phyloP scores from a whole-genome alignment of 2,797 vertebrate genomes.

The Valencia hispanica region DNA sequence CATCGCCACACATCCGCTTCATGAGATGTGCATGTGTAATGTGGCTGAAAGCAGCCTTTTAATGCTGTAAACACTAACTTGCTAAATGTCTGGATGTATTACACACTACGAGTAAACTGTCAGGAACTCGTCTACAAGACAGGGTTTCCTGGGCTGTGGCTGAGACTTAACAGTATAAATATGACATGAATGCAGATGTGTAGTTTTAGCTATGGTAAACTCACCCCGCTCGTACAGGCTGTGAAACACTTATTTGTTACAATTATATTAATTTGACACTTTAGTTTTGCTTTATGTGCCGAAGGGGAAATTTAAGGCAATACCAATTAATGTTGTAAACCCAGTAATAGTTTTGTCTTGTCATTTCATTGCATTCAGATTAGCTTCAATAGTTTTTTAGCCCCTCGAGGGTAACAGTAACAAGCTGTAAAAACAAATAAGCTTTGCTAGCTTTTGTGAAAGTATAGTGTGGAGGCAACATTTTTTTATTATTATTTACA shows the following conservation, averaged over 20 bases:
- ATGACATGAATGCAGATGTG: conserved; percentile 35
- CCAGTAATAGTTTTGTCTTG: neutral
- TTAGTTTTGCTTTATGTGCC: conserved; percentile 7
- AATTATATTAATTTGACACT: conserved; percentile 25
- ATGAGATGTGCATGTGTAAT: conserved; percentile 83
- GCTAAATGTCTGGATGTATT: conserved; percentile 77
- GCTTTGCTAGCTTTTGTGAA: neutral
- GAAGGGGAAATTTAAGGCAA: conserved; percentile 13
- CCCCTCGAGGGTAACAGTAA: conserved; percentile 9
- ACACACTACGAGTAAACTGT: conserved; percentile 73
- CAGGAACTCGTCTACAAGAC: conserved; percentile 57
- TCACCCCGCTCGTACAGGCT: conserved; percentile 3
- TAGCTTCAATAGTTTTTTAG: neutral
- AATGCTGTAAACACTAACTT: conserved; percentile 78
- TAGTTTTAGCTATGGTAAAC: conserved; percentile 37
- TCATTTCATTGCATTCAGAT: conserved; percentile 19
- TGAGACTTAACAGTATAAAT: conserved; percentile 43
- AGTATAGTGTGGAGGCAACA: neutral
- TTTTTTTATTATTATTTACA: neutral
- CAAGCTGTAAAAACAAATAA: conserved; percentile 11
- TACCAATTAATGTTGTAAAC: conserved; percentile 7
- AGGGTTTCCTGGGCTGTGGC: conserved; percentile 45
- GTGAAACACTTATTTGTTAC: conserved; percentile 30
- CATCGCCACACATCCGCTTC: conserved; percentile 76
- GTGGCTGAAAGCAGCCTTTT: conserved; percentile 84